Base-by-base conservation (phyloP, 2,888 invertebrate species). In the Mamestra brassicae region DNA sequence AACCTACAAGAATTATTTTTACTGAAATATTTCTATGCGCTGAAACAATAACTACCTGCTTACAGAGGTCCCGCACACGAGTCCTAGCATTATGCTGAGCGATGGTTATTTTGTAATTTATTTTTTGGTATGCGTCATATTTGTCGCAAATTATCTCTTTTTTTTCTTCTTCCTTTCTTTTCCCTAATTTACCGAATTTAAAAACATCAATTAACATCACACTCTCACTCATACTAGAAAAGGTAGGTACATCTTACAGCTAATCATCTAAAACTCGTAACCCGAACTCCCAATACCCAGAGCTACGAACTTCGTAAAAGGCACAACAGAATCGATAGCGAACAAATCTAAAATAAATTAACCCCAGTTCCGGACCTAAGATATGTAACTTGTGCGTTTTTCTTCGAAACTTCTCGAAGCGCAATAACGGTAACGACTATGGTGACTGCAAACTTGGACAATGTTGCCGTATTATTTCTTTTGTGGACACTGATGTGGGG, bases 331-430 rank as follows among this genome's bases (percentile, higher is more conserved):
- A 80, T 74, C 60, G 54, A 76, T 75, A 76, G 60, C 75, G 67
- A 71, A 79, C 82, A 81, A 84, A 86, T 90, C 82, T 81, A 83
- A 88, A 88, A 87, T 87, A 89, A 89, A 88, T 88, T 88, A 88
- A 86, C 83, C 83, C 34, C 78, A 50, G 61, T 71, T 71, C 65
- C 74, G 52, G 67, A 74, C 73, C 84, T 80, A 77, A 87, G 86
- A 87, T 88, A 90, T 89, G 88, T 88, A 87, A 87, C 84, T 89
- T 87, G 83, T 82, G 76, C 79, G 85, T 88, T 92, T 91, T 92
- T 89, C 90, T 87, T 84, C 8, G 74, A 81, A 91, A 90, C 81
- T 91, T 90, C 70, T 62, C 63, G 69, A 71, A 73, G 45, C 70
- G 80, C 80, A 74, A 69, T 81, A 85, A 79, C 57, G 50, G 55